Percentiles rank a stretch among this genome's conserved stretches.
These are phyloP conservation scores for Eulemur coronatus DNA, from an alignment of 2,797 vertebrate genomes.

Conservation along the genomic window DNA sequence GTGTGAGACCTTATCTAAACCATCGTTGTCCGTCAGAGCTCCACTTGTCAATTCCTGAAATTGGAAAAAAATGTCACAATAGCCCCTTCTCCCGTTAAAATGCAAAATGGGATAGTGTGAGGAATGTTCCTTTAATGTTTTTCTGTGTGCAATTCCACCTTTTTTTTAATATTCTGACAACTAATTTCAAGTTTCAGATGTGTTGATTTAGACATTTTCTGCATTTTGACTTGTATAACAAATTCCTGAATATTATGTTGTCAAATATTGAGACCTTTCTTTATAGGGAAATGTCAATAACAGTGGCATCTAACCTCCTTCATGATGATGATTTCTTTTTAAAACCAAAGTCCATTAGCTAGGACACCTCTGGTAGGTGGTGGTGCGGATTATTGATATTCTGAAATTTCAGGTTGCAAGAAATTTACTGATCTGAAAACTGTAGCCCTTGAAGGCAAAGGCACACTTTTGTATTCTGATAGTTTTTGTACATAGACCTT, in stretches of 20 bases:
- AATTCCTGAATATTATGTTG: neutral
- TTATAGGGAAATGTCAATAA: neutral
- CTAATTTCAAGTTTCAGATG: neutral
- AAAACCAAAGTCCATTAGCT: neutral
- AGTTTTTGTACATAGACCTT: neutral
- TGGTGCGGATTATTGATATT: neutral
- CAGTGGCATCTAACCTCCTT: neutral
- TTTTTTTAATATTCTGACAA: conserved; percentile 3
- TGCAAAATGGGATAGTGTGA: neutral
- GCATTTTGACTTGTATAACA: conserved; percentile 9
- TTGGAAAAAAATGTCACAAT: neutral
- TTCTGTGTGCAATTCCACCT: neutral
- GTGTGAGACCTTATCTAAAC: neutral
- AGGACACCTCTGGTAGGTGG: neutral
- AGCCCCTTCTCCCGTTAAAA: neutral
- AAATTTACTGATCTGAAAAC: conserved; percentile 8
- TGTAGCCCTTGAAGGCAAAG: neutral
- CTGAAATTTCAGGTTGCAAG: neutral
- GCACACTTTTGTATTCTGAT: neutral
- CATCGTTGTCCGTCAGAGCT: neutral
- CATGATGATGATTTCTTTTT: neutral
- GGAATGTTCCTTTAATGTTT: neutral
- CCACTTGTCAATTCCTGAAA: neutral
- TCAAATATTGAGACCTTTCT: neutral
- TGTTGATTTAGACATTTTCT: conserved; percentile 9